phyloP scores from a whole-genome alignment of 2,888 invertebrate genomes.

The Eutolmus rufibarbis region DNA sequence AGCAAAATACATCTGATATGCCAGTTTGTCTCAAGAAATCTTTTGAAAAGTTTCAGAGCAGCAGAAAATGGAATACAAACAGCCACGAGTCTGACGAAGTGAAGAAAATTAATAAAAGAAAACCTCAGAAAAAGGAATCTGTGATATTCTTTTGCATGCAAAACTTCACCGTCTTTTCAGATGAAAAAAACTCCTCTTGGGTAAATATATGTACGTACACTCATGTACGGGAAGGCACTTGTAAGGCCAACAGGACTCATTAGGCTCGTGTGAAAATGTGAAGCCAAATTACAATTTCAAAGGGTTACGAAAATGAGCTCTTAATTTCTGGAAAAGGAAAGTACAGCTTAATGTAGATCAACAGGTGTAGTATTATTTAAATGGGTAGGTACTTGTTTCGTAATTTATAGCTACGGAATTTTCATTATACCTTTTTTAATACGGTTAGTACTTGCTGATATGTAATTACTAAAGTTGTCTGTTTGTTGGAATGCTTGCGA shows the following conservation, averaged over 20 bases:
- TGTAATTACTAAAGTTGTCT: too few species aligned
- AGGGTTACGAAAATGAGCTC: neutral
- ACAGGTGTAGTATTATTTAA: neutral
- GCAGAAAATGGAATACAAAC: neutral
- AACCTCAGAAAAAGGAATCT: neutral
- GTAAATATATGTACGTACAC: neutral
- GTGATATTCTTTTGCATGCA: neutral
- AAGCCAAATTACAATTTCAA: neutral
- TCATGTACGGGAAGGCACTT: neutral
- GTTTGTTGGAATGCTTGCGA: too few species aligned
- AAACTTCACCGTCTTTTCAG: neutral
- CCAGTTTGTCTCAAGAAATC: neutral
- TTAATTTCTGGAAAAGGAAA: neutral
- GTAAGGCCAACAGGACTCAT: neutral
- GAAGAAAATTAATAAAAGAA: neutral
- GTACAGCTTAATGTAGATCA: neutral
- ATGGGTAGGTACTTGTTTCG: neutral
- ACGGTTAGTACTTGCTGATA: too few species aligned
- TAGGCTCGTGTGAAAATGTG: neutral
- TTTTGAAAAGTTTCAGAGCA: neutral
- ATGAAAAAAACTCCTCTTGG: neutral
- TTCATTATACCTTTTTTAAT: neutral
- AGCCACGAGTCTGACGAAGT: neutral
- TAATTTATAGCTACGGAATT: neutral
- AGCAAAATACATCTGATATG: neutral